phyloP scores from a whole-genome alignment of 2,113 vertebrate species.

The Paramormyrops kingsleyae region DNA sequence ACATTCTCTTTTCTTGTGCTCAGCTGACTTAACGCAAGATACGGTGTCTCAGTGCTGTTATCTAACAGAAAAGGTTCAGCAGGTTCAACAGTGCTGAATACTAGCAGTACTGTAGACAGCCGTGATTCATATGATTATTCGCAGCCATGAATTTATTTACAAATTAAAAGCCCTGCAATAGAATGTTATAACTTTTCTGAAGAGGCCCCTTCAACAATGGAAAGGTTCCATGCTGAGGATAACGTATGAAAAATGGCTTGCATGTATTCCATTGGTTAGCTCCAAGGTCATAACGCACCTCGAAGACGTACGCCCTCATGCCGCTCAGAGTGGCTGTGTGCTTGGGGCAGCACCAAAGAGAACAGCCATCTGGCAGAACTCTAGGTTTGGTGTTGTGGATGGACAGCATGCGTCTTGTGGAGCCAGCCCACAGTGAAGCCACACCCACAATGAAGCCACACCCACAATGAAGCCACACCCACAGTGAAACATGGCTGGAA shows the following conservation, averaged over 20 bases:
- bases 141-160: neutral
- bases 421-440: too few species aligned
- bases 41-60: neutral
- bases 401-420: neutral
- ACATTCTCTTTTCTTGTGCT: neutral
- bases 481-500: neutral
- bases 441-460: too few species aligned
- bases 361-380: neutral
- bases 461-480: neutral
- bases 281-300: neutral
- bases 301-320: neutral
- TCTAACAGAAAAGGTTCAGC: neutral
- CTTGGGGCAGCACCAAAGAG: neutral
- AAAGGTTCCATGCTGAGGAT: neutral
- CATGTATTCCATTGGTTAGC: neutral
- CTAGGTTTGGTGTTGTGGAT: neutral
- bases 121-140: conserved; percentile 11
- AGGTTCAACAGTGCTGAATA: neutral
- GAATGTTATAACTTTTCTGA: neutral
- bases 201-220: neutral
- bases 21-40: neutral
- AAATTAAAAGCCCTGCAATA: neutral
- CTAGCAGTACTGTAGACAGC: conserved; percentile 1
- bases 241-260: neutral
- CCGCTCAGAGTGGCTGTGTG: neutral